A percentile compares a stretch with the other conserved stretches of the same genome.
phyloP scores from a whole-genome alignment of 2,797 vertebrate genomes.

The Paedocypris micromegethes region DNA sequence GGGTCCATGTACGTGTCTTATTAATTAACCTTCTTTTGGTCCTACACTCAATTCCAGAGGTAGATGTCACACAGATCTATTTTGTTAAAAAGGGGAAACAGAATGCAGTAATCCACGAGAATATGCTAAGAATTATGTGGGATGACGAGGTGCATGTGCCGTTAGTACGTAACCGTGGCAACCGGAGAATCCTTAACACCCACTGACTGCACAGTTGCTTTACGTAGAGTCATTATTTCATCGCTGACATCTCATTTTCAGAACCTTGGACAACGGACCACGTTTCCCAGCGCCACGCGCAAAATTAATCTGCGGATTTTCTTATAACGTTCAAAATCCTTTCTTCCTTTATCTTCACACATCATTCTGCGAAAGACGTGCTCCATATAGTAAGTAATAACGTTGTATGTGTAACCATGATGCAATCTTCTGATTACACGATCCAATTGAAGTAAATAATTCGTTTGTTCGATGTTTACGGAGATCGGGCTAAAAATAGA shows the following conservation, averaged over 20 bases:
- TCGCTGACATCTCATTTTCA: slow-evolving; percentile 35
- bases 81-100: neutral
- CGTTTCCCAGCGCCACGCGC: slow-evolving; percentile 21
- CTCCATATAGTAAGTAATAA: slow-evolving; percentile 15
- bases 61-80: slow-evolving; percentile 25
- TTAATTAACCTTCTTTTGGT: too few relatives aligned
- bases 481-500: too few relatives aligned
- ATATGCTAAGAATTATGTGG: slow-evolving; percentile 4
- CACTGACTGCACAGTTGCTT: slow-evolving; percentile 16
- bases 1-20: too few relatives aligned
- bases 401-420: neutral
- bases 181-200: slow-evolving; percentile 28
- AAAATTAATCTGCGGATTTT: slow-evolving; percentile 18
- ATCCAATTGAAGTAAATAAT: too few relatives aligned
- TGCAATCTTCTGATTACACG: too few relatives aligned
- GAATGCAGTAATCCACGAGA: neutral
- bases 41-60: neutral
- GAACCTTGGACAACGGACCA: slow-evolving; percentile 50
- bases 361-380: neutral
- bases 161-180: slow-evolving; percentile 14
- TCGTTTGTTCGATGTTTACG: too few relatives aligned
- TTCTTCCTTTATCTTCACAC: neutral
- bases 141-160: slow-evolving; percentile 7
- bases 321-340: neutral
- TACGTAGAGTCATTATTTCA: slow-evolving; percentile 23